A percentile compares a stretch with the other conserved stretches of the same genome.
phyloP scores from a whole-genome alignment of 2,888 invertebrate genomes.

The Dicyrtomina minuta region DNA sequence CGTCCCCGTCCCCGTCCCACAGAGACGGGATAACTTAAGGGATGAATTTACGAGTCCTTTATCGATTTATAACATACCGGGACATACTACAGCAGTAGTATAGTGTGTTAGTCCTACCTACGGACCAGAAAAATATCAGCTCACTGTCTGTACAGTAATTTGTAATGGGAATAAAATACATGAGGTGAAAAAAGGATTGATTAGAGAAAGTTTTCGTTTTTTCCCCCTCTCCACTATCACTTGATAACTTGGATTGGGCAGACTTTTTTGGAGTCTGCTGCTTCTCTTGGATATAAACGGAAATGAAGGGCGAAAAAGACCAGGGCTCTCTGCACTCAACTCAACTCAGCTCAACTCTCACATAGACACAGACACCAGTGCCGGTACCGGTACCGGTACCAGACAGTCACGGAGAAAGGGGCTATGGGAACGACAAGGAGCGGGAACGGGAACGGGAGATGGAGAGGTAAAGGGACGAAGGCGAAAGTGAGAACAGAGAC shows the following conservation, averaged over 20 bases:
- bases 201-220: slow-evolving; percentile 3
- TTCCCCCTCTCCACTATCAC: neutral
- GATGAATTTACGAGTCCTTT: slow-evolving; percentile 6
- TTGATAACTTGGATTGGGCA: slow-evolving; percentile 1
- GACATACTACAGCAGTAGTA: too few relatives aligned
- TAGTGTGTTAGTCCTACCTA: too few relatives aligned
- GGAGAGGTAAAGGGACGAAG: too few relatives aligned
- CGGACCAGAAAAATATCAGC: too few relatives aligned
- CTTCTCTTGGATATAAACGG: too few relatives aligned
- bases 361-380: too few relatives aligned
- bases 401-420: neutral
- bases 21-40: neutral
- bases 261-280: neutral
- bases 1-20: too few relatives aligned
- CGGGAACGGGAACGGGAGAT: neutral
- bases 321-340: too few relatives aligned
- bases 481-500: too few relatives aligned
- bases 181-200: slow-evolving; percentile 29
- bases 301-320: too few relatives aligned
- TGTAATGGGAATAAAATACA: slow-evolving; percentile 22
- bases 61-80: neutral
- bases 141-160: slow-evolving; percentile 1
- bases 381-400: neutral
- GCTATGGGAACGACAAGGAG: neutral
- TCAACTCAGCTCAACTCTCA: too few relatives aligned